A percentile compares a stretch with the other conserved stretches of the same genome.
phyloP scores from a whole-genome alignment of 2,113 vertebrate genomes.

The Glareola pratincola region DNA sequence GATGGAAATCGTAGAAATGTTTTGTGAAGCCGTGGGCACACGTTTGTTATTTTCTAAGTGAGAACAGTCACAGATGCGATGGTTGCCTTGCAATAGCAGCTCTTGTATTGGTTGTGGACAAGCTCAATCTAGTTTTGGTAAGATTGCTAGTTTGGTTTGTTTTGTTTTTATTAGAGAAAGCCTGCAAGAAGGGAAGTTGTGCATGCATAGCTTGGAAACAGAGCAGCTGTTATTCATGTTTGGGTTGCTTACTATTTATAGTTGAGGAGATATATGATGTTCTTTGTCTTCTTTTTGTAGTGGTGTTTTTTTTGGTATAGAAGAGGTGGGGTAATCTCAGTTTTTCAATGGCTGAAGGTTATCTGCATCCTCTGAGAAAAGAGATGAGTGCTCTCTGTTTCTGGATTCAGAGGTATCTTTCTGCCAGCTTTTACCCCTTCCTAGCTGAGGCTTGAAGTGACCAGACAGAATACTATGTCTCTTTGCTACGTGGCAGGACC shows the following conservation, averaged over 20 bases:
- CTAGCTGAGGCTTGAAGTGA: neutral
- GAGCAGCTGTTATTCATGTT: neutral
- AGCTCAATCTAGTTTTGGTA: neutral
- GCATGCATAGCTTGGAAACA: neutral
- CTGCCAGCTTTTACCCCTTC: accelerated
- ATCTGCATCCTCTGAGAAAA: neutral
- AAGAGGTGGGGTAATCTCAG: neutral
- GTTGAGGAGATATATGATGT: neutral
- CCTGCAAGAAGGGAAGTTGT: neutral
- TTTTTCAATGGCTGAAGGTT: neutral
- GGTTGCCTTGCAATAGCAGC: neutral
- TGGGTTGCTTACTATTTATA: accelerated
- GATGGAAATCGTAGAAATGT: neutral
- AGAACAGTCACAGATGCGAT: too few relatives aligned
- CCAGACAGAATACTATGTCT: neutral
- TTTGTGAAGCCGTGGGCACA: accelerated
- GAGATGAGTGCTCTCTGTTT: neutral
- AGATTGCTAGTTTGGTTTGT: neutral
- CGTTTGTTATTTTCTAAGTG: neutral
- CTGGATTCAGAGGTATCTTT: neutral
- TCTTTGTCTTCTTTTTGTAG: neutral
- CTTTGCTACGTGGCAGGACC: neutral
- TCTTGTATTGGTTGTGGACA: neutral
- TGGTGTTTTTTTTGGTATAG: neutral
- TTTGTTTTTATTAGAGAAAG: neutral